Base-by-base conservation (phyloP, 2,797 vertebrate genomes). In the Microhierax caerulescens region DNA sequence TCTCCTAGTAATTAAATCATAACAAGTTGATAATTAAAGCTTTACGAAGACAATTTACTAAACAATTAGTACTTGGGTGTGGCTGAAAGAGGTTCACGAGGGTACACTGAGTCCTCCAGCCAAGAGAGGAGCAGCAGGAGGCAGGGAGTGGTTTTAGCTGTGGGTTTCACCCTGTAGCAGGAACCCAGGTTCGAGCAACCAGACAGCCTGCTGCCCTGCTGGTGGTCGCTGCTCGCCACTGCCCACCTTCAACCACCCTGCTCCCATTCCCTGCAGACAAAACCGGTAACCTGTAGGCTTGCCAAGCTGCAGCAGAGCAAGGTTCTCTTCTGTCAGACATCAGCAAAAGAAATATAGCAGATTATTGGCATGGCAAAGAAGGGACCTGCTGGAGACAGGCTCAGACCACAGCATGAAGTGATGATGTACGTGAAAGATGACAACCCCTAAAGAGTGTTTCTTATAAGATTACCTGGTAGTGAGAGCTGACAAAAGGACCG, bases 11-110 rank as follows among this genome's bases (percentile, higher is more conserved):
- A 85, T 90, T 93, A 85, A 87, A 89, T 27, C 1, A 3, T 64
- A 94, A 95, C 90, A 93, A 87, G 5, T 10, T 59, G 67, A 68
- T 68, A 90, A 97, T 93, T 92, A 94, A 77, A 54, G 51, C 56
- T 87, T 90, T 93, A 32, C 48, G 34, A 34, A 92, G 61, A 79
- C 56, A 2, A 79, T 74, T 94, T 95, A 80, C 90, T 39, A 70
- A 92, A 70, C 77, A 94, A 94, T 96, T 96, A 95, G 77, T 68
- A 90, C 27, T 73, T 81, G 69, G 79, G 76, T 70, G 83, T 21
- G 68, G 48, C 84, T 56, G 30, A 57, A 93, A 76, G 47, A 43
- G 36, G 69, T 60, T 89, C 59, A 11, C 10, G 37, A 61, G 12
- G 39, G 59, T 95, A 25, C 43, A 74, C 0, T 20, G 54, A 79